phyloP scores from a whole-genome alignment of 2,888 invertebrate genomes.

The Pristionchus entomophagus region DNA sequence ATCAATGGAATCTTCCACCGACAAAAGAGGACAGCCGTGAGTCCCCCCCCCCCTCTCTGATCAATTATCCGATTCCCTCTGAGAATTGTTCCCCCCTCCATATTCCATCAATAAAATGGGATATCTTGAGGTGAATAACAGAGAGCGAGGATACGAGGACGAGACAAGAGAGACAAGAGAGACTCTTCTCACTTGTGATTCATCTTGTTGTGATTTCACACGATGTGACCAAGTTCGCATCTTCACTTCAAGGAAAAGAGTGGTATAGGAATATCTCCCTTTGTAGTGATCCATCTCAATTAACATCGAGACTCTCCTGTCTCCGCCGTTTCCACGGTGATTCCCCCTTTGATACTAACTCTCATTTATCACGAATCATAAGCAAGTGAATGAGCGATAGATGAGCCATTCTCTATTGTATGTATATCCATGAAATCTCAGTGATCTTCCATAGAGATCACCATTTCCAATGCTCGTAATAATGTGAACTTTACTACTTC shows the following conservation, averaged over 20 bases:
- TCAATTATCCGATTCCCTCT: constrained; percentile 13
- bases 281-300: no score
- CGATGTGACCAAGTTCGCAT: constrained; percentile 38
- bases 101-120: constrained; percentile 16
- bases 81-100: neutral
- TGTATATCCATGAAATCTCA: constrained; percentile 34
- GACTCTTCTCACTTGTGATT: constrained; percentile 47
- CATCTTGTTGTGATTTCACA: constrained; percentile 45
- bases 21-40: constrained; percentile 36
- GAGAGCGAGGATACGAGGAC: constrained; percentile 35
- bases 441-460: neutral
- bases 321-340: constrained; percentile 33
- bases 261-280: neutral
- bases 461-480: constrained; percentile 12
- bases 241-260: neutral
- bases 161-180: neutral
- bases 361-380: neutral
- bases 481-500: no score
- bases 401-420: neutral
- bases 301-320: constrained; percentile 2
- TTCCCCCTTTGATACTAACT: neutral
- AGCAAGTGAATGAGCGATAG: neutral
- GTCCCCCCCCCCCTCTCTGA: neutral
- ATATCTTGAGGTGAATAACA: constrained; percentile 7
- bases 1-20: constrained; percentile 29